Evolutionary conservation across 2,888 invertebrate species (phyloP).

Genomic region (Mesochorus sp.): DNA sequence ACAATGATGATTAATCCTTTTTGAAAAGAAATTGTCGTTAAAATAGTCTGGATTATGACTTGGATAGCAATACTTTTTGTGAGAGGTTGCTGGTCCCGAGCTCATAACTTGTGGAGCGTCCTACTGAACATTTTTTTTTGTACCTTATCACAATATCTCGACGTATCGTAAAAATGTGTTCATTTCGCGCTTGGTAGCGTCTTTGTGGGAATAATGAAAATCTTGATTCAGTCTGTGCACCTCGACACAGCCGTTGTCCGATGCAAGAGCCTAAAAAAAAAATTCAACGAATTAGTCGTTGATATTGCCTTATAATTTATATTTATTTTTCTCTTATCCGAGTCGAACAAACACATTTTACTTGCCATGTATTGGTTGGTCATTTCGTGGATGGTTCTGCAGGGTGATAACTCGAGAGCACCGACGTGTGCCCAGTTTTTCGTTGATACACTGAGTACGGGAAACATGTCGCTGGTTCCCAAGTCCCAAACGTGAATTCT

Average conservation of each 20-base stretch:
- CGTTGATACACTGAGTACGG: slow-evolving; percentile 81
- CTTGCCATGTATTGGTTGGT: slow-evolving; percentile 82
- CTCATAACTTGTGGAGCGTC: too few species aligned
- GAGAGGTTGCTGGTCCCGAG: too few species aligned
- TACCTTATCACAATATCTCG: slow-evolving; percentile 75
- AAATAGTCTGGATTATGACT: too few species aligned
- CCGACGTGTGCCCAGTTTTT: slow-evolving; percentile 78
- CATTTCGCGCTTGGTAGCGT: slow-evolving; percentile 80
- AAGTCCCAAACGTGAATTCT: slow-evolving; percentile 84
- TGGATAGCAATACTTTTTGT: too few species aligned
- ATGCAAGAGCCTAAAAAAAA: slow-evolving; percentile 82
- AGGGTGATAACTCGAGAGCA: slow-evolving; percentile 82
- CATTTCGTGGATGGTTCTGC: slow-evolving; percentile 74
- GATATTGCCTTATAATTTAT: too few species aligned
- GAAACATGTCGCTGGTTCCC: slow-evolving; percentile 83
- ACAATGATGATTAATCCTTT: too few species aligned
- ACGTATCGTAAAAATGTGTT: slow-evolving; percentile 83
- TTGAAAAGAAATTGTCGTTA: too few species aligned
- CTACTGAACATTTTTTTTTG: too few species aligned
- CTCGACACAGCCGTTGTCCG: slow-evolving; percentile 80
- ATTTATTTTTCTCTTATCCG: too few species aligned
- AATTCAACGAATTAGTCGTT: slow-evolving; percentile 1
- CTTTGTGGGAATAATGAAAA: slow-evolving; percentile 78
- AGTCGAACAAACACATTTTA: slow-evolving; percentile 29
- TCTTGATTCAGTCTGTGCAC: slow-evolving; percentile 82